Evolutionary conservation across 1,140 invertebrate genomes (phyloP), one percentile per base, ranked within the genome.

Genomic region (Heliconius himera): DNA sequence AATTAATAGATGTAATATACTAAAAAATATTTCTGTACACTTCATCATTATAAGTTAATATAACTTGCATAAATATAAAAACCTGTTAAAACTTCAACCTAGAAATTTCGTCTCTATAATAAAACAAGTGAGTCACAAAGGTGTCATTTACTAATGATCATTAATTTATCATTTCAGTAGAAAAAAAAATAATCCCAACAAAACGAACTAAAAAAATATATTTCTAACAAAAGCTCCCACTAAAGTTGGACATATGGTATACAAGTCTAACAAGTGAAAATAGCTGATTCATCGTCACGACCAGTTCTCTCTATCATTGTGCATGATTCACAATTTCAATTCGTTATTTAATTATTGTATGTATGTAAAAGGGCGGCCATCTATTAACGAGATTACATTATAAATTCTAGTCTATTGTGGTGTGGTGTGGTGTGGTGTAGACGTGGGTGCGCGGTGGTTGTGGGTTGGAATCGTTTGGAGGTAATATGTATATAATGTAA

Each of bases 351-450:
- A 29, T 66, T 66, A 66, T 29, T 66, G 22, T 16, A 29, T 66
- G 60, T 66, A 66, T 66, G 60, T 66, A 26, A 66, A 66, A 66
- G 60, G 60, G 60, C 60, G 60, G 22, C 60, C 29, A 26, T 66
- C 60, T 66, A 66, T 66, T 66, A 66, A 66, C 26, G n/a, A 66
- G 60, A 66, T 66, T 66, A 66, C 60, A 66, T 66, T 66, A 66
- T 66, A 66, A 29, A 66, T 66, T 66, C 26, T 13, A 29, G 9
- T 26, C 11, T n/a, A 5, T 16, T 66, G 60, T 16, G 13, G 60
- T 2, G 60, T 29, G 13, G 60, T 2, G 60, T 29, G 13, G 60
- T 16, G 60, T 29, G 29, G 54, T 29, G 2, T 22, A 5, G 8
- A 13, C n/a, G 60, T n/a, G 22, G n/a, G 60, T 66, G 11, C 26